Evolutionary conservation across 2,888 invertebrate genomes (phyloP).

Genomic region (Heliconius ismenius): DNA sequence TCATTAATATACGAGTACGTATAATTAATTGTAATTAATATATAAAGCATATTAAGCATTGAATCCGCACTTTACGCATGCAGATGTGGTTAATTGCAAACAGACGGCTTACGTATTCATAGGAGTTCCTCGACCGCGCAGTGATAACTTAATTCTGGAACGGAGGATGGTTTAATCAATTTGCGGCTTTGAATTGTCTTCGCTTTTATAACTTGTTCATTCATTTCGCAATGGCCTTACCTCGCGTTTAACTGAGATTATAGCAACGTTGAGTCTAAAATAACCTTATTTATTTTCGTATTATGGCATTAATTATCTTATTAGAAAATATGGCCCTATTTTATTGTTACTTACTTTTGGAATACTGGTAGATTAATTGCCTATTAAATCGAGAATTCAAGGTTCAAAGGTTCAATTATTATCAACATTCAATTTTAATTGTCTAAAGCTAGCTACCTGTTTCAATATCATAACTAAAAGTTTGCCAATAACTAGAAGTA

Average conservation of each 20-base stretch:
- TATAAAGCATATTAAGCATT: constrained; percentile 6
- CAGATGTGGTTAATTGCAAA: constrained; percentile 32
- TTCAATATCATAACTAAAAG: constrained; percentile 9
- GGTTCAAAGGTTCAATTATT: too few relatives aligned
- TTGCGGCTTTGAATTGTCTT: constrained; percentile 34
- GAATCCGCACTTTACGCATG: constrained; percentile 15
- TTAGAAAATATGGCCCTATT: background rate
- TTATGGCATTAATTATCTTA: background rate
- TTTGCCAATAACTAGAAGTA: constrained; percentile 8
- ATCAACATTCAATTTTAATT: background rate
- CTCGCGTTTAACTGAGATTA: constrained; percentile 10
- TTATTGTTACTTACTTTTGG: too few relatives aligned
- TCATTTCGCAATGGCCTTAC: constrained; percentile 20
- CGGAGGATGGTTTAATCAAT: constrained; percentile 32
- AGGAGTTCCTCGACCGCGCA: constrained; percentile 31
- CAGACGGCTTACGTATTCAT: constrained; percentile 26
- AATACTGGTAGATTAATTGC: background rate
- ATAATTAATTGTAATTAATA: constrained; percentile 3
- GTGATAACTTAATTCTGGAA: constrained; percentile 32
- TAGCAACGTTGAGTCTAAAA: background rate
- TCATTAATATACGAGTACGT: background rate
- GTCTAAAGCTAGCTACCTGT: background rate
- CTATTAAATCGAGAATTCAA: background rate
- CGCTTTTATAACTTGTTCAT: constrained; percentile 28
- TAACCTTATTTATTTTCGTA: constrained; percentile 2